These are phyloP conservation scores for Catharus fuscescens DNA, from an alignment of 2,113 vertebrate species.

Conservation along the genomic window DNA sequence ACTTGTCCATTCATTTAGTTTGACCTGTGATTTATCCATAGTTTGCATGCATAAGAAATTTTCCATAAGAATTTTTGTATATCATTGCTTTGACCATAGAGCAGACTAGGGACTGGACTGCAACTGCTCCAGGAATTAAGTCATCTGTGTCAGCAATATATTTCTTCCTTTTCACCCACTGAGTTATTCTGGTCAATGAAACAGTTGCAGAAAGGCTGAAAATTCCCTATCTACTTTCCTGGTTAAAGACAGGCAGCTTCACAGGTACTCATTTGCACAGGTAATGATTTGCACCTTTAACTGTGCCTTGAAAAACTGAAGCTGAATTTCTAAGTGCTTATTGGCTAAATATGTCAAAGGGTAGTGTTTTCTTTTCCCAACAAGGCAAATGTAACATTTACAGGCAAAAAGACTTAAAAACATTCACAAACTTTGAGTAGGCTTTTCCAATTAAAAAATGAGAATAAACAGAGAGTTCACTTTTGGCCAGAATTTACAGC, in stretches of 20 bases:
- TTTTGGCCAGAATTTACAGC: background rate
- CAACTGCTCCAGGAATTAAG: background rate
- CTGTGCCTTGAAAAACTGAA: background rate
- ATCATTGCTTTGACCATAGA: background rate
- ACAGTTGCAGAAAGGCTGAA: background rate
- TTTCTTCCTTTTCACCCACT: background rate
- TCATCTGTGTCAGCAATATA: background rate
- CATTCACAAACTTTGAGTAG: background rate
- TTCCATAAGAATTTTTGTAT: background rate
- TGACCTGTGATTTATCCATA: background rate
- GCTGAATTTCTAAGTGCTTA: background rate
- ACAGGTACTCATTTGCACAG: background rate
- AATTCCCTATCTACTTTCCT: background rate
- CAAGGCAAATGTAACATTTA: background rate
- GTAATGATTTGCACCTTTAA: conserved; percentile 28
- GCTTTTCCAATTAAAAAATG: background rate
- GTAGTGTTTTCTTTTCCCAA: background rate
- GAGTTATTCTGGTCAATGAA: background rate
- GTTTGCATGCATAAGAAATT: background rate
- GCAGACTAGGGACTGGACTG: background rate
- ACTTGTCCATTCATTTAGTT: background rate
- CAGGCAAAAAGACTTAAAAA: background rate
- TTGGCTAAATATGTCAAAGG: background rate
- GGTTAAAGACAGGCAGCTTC: background rate
- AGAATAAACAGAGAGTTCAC: background rate